These are phyloP conservation scores for Mionectes olivaceus DNA, from an alignment of 2,797 vertebrate genomes.

Conservation along the genomic window DNA sequence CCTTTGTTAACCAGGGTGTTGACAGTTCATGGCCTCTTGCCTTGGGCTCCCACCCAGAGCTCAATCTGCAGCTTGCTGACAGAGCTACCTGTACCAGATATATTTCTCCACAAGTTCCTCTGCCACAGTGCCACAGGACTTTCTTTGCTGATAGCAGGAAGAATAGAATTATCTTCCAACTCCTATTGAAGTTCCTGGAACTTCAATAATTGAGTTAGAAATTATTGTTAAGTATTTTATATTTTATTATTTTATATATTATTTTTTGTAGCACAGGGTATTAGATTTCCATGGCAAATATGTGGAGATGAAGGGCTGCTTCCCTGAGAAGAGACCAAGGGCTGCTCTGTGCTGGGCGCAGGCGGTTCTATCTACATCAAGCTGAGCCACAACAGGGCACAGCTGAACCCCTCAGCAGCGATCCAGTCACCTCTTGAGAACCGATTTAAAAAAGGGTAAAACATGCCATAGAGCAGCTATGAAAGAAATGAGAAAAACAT, in stretches of 20 bases:
- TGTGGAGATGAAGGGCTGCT: rapidly evolving
- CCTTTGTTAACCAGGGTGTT: too few relatives aligned
- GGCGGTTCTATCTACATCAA: not conserved
- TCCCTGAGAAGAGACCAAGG: too few relatives aligned
- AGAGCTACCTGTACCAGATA: not conserved
- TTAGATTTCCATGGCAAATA: not conserved
- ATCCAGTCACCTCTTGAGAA: not conserved
- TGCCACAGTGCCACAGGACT: not conserved
- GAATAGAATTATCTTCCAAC: not conserved
- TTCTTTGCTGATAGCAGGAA: not conserved
- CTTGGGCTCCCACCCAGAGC: not conserved
- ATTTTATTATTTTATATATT: not conserved
- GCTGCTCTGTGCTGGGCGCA: not conserved
- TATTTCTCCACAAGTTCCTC: not conserved
- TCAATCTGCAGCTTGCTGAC: not conserved
- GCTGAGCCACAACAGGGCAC: not conserved
- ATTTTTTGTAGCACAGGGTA: rapidly evolving
- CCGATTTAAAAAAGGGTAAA: not conserved
- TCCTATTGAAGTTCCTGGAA: not conserved
- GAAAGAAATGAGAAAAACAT: not conserved
- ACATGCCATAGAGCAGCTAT: not conserved
- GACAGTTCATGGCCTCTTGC: not conserved
- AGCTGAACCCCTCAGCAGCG: not conserved
- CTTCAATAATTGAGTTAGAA: not conserved
- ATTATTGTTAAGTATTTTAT: not conserved